phyloP scores from a whole-genome alignment of 2,888 invertebrate genomes.

The Hyles lineata region DNA sequence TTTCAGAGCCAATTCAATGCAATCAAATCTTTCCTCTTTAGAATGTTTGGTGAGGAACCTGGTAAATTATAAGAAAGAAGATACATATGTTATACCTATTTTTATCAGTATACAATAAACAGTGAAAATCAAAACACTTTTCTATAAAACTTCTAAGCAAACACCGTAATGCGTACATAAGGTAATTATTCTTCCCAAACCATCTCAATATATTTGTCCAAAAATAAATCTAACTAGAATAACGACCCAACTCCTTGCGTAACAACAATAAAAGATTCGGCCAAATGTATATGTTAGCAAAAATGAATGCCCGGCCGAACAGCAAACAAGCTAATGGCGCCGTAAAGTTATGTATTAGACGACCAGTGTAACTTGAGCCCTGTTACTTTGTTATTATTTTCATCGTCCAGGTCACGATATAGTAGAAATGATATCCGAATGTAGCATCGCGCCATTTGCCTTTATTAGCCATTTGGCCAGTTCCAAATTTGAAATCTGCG shows the following conservation, averaged over 20 bases:
- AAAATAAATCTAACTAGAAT: slow-evolving; percentile 29
- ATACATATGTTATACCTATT: no score
- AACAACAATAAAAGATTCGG: slow-evolving; percentile 30
- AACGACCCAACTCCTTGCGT: slow-evolving; percentile 27
- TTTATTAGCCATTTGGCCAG: slow-evolving; percentile 79
- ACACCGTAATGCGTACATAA: background rate
- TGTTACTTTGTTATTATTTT: slow-evolving; percentile 33
- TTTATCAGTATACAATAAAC: no score
- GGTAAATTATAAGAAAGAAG: no score
- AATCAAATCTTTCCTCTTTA: no score
- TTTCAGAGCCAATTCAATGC: no score
- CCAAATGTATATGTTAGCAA: slow-evolving; percentile 62
- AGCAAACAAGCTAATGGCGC: slow-evolving; percentile 74
- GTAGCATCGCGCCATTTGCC: slow-evolving; percentile 72
- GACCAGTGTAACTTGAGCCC: slow-evolving; percentile 54
- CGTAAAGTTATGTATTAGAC: slow-evolving; percentile 62
- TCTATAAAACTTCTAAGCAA: background rate
- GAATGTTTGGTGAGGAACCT: no score
- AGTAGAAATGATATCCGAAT: slow-evolving; percentile 56
- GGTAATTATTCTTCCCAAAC: background rate
- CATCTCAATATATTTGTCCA: slow-evolving; percentile 28
- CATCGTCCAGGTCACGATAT: slow-evolving; percentile 50
- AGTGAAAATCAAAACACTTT: no score
- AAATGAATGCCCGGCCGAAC: slow-evolving; percentile 63
- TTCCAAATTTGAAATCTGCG: slow-evolving; percentile 65